Evolutionary conservation across 2,797 vertebrate genomes (phyloP).

Genomic region (Paguma larvata): DNA sequence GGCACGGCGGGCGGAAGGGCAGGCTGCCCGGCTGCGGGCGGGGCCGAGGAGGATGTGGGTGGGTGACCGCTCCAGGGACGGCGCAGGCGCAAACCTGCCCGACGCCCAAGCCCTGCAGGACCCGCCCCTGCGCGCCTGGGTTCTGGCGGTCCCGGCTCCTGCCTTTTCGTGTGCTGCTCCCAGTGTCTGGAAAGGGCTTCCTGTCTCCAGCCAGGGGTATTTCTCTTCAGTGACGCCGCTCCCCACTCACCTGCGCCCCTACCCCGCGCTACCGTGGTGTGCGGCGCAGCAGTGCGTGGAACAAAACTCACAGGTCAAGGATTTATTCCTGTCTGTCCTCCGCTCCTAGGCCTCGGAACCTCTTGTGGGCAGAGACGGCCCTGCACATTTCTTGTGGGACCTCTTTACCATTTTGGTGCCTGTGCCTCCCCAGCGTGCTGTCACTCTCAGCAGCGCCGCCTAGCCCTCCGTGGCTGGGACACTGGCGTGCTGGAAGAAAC

Average conservation of each 20-base stretch:
- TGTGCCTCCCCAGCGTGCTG: not conserved
- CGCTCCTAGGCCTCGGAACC: fast-evolving
- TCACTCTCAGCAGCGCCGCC: not conserved
- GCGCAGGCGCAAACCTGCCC: not conserved
- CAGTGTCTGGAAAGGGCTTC: not conserved
- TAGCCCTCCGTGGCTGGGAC: not conserved
- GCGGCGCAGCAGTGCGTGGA: not conserved
- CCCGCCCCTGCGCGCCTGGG: fast-evolving
- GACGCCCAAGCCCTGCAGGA: not conserved
- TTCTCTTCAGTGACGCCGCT: not conserved
- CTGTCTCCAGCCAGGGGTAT: not conserved
- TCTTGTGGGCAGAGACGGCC: not conserved
- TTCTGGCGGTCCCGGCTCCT: not conserved
- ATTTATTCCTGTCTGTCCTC: no score
- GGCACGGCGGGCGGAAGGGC: no score
- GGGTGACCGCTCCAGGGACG: not conserved
- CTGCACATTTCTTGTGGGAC: not conserved
- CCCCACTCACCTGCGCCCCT: fast-evolving
- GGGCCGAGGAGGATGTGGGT: not conserved
- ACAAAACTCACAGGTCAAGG: not conserved
- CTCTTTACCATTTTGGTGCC: not conserved
- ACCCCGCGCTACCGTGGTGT: not conserved
- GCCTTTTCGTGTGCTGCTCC: fast-evolving
- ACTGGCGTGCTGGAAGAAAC: not conserved
- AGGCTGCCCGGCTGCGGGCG: fast-evolving